phyloP scores from a whole-genome alignment of 2,113 vertebrate genomes.

The Rhea pennata region DNA sequence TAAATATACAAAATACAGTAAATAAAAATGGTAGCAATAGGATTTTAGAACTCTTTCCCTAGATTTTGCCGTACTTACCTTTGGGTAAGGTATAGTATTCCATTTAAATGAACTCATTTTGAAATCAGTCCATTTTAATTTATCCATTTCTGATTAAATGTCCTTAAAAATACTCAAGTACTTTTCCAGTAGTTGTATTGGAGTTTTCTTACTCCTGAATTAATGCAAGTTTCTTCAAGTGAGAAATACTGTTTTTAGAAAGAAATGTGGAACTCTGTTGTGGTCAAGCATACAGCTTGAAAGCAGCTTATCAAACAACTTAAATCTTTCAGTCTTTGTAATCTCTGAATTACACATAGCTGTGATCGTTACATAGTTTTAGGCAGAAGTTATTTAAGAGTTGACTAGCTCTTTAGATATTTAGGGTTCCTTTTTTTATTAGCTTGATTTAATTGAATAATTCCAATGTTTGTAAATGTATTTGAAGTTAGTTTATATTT shows the following conservation, averaged over 20 bases:
- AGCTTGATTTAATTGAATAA: background rate
- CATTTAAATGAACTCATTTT: background rate
- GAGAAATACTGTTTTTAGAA: background rate
- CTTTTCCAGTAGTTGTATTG: background rate
- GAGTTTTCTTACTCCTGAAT: background rate
- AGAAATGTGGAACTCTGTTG: background rate
- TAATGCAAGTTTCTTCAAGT: background rate
- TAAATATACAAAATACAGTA: conserved; percentile 1
- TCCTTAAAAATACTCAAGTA: background rate
- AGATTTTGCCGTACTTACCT: background rate
- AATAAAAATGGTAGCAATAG: background rate
- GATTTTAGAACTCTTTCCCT: background rate
- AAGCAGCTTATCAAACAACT: background rate
- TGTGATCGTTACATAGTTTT: background rate
- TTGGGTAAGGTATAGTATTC: background rate
- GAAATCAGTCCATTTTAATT: background rate
- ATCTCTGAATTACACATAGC: background rate
- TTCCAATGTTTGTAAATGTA: background rate
- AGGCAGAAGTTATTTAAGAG: background rate
- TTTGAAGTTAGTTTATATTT: background rate
- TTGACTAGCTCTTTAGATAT: background rate
- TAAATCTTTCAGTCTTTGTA: background rate
- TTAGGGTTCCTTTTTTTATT: background rate
- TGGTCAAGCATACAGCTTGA: background rate
- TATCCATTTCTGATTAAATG: background rate